Evolutionary conservation across 2,888 invertebrate species (phyloP).

Genomic region (Himalopsyche japonica): DNA sequence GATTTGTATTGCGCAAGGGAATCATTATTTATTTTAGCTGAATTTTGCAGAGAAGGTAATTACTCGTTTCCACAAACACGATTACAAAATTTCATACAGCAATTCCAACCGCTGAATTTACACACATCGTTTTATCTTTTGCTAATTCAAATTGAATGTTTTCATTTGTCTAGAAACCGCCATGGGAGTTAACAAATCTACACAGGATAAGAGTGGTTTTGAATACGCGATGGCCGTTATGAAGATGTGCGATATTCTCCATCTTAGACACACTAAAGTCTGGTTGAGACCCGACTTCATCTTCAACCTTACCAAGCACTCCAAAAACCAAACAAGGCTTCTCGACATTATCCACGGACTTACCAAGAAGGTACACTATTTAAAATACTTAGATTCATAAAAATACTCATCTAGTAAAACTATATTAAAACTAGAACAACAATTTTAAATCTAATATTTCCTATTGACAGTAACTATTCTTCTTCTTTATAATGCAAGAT

Average conservation of each 20-base stretch:
- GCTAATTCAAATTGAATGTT: neutral
- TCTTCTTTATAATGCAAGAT: too few species aligned
- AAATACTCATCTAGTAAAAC: too few species aligned
- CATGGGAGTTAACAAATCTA: constrained; percentile 84
- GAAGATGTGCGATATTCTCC: constrained; percentile 87
- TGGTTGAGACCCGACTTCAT: constrained; percentile 78
- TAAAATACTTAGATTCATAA: too few species aligned
- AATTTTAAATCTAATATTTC: too few species aligned
- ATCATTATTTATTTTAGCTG: neutral
- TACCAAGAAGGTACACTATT: constrained; percentile 70
- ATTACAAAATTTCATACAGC: neutral
- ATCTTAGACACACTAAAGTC: constrained; percentile 78
- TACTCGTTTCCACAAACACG: neutral
- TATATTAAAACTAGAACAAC: too few species aligned
- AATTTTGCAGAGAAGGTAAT: neutral
- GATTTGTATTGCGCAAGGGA: neutral
- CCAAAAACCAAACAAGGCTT: constrained; percentile 73
- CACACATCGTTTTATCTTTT: neutral
- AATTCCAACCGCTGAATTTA: neutral
- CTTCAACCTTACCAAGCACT: constrained; percentile 76
- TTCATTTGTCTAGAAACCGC: constrained; percentile 70
- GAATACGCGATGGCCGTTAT: constrained; percentile 88
- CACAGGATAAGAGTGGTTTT: constrained; percentile 79
- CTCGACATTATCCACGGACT: constrained; percentile 78
- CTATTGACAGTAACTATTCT: too few species aligned